Percentiles rank a stretch among this genome's conserved stretches.
These are phyloP conservation scores for Scomber colias DNA, from an alignment of 2,113 vertebrate genomes.

Conservation along the genomic window DNA sequence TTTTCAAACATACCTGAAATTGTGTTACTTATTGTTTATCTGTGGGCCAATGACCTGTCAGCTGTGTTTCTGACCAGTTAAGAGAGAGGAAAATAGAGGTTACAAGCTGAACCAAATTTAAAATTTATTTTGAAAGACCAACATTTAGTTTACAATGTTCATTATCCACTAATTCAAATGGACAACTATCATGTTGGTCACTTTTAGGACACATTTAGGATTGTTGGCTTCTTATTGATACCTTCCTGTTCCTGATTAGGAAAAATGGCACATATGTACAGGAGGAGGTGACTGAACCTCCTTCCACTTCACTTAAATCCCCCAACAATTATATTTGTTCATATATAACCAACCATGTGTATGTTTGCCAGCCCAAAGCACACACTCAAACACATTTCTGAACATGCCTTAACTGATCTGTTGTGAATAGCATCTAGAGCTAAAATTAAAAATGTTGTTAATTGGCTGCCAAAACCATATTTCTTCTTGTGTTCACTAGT, in stretches of 20 bases:
- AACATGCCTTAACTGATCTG: too few relatives aligned
- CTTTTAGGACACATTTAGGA: conserved; percentile 5
- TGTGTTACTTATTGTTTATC: neutral
- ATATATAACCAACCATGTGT: too few relatives aligned
- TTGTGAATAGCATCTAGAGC: neutral
- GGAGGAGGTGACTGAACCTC: neutral
- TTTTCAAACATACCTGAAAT: neutral
- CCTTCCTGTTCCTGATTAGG: neutral
- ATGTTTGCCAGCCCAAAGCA: too few relatives aligned
- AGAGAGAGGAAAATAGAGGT: neutral
- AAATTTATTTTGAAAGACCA: neutral
- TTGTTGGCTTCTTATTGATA: too few relatives aligned
- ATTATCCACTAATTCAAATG: conserved; percentile 16
- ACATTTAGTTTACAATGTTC: neutral
- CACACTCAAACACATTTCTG: too few relatives aligned
- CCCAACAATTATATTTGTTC: too few relatives aligned
- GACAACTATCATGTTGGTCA: neutral
- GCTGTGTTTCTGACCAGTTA: neutral
- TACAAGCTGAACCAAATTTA: neutral
- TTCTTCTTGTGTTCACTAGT: conserved; percentile 12
- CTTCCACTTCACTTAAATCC: neutral
- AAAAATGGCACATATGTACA: neutral
- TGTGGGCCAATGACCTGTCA: neutral
- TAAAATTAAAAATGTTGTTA: neutral
- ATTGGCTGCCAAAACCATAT: conserved; percentile 17